Evolutionary conservation across 2,888 invertebrate species (phyloP), one percentile per base, ranked within the genome.

Genomic region (Agapetus fuscipes): DNA sequence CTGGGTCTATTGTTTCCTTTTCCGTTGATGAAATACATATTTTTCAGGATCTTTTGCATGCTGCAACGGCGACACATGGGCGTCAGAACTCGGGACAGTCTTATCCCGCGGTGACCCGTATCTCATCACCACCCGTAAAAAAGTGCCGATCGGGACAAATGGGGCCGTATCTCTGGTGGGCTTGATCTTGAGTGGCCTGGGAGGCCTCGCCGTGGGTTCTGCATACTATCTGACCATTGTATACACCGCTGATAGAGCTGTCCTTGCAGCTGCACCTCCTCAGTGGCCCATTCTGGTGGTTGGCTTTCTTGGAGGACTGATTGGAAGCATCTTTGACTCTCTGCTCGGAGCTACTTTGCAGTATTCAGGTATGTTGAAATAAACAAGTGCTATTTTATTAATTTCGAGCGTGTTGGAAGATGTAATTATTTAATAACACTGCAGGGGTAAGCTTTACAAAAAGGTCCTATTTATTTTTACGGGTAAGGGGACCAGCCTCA

Each of bases 51-150:
- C 84, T 1, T 71, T 88, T 52, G 78, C 87, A 10, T 85, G 86
- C 54, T 80, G 82, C 50, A 85, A 83, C 57, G 91, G 90, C 1
- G 93, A 93, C 55, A 93, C 91, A 0, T 88, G 88, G 83, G 86
- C 91, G 32, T 90, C 89, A 25, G 93, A 93, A 63, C 59, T 93
- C 12, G 91, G 89, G 2, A 72, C 82, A 20, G 90, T 86, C 0
- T 56, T 86, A 13, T 75, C 80, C 4, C 63, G 60, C 16, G 61
- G 72, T 0, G 74, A 83, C 45, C 89, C 90, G 3, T 66, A 78
- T 48, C 72, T 91, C 3, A 78, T 91, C 17, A 88, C 88, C 7
- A 74, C 76, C 12, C 71, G 80, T 48, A 71, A 74, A 49, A 73
- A 62, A 51, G 91, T 93, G 2, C 91, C 90, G 1, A 76, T 72